phyloP scores from a whole-genome alignment of 2,797 vertebrate species.

The Rhabdophis nuchalis region DNA sequence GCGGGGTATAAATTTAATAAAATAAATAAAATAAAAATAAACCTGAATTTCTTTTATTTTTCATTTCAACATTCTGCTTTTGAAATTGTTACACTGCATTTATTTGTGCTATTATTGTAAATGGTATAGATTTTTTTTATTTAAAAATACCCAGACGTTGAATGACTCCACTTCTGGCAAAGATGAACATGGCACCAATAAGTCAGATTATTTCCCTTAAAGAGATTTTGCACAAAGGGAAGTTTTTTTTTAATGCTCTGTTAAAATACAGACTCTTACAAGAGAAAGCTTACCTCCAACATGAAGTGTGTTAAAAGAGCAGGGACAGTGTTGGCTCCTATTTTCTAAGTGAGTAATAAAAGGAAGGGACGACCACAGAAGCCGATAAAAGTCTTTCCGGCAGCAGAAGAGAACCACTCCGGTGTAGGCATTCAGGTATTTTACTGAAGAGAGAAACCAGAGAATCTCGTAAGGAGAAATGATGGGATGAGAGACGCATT shows the following conservation, averaged over 20 bases:
- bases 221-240: not conserved
- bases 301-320: slow-evolving; percentile 85
- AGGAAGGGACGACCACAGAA: slow-evolving; percentile 88
- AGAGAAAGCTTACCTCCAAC: slow-evolving; percentile 82
- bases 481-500: no score
- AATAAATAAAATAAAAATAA: no score
- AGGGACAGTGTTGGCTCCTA: slow-evolving; percentile 75
- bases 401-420: slow-evolving; percentile 87
- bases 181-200: no score
- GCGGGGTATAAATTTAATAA: no score
- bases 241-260: not conserved
- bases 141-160: not conserved
- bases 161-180: not conserved
- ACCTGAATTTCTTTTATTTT: not conserved
- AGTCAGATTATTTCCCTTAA: not conserved
- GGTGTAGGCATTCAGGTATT: slow-evolving; percentile 89
- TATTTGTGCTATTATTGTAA: not conserved
- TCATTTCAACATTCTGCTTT: not conserved
- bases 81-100: not conserved
- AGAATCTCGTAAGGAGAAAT: not conserved
- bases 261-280: not conserved
- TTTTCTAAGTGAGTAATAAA: slow-evolving; percentile 82
- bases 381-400: slow-evolving; percentile 79
- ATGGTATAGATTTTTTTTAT: not conserved
- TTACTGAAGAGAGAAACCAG: slow-evolving; percentile 70